phyloP scores from a whole-genome alignment of 2,797 vertebrate species.

The Poeciliopsis paucimaculata region DNA sequence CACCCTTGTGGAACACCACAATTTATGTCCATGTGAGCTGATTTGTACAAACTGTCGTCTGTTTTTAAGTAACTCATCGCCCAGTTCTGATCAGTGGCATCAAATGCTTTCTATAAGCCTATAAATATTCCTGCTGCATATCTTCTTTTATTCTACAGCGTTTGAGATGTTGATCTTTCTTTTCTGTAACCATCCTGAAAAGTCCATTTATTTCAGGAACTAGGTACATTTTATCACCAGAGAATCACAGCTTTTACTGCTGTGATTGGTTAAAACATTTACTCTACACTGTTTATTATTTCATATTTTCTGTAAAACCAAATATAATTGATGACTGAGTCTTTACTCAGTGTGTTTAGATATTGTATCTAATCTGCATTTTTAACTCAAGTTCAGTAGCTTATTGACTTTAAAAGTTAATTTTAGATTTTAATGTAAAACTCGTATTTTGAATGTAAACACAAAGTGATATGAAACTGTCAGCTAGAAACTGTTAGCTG shows the following conservation, averaged over 20 bases:
- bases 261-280: too few relatives aligned
- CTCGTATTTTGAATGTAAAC: not conserved
- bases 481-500: not conserved
- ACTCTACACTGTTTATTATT: too few relatives aligned
- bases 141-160: not conserved
- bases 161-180: not conserved
- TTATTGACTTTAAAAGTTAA: too few relatives aligned
- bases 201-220: too few relatives aligned
- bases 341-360: too few relatives aligned
- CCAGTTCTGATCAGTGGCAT: not conserved
- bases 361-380: too few relatives aligned
- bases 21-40: not conserved
- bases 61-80: not conserved
- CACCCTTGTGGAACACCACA: not conserved
- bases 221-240: not conserved
- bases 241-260: too few relatives aligned
- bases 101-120: not conserved
- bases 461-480: not conserved
- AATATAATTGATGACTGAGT: too few relatives aligned
- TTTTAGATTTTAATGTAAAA: not conserved
- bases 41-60: not conserved
- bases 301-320: too few relatives aligned
- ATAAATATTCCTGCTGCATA: not conserved
- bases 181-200: not conserved
- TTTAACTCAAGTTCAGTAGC: too few relatives aligned